Percentiles rank a stretch among this genome's conserved stretches.
Conservation (phyloP, 2,113 vertebrate species). For the Carollia perspicillata region DNA sequence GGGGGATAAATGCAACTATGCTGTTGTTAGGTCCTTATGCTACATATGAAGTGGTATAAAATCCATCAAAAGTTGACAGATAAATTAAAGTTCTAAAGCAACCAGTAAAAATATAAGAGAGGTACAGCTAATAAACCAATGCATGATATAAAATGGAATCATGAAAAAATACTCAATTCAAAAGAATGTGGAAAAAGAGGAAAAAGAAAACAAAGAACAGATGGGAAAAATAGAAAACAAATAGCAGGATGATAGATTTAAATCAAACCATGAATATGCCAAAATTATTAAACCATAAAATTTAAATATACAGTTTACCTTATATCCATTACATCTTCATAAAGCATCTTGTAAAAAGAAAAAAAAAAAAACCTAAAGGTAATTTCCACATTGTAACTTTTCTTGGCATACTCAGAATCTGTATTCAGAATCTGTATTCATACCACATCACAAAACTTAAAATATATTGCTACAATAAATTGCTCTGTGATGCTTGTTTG, state of each 20-base stretch:
- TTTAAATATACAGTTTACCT: not conserved
- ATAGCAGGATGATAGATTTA: not conserved
- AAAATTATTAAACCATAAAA: not conserved
- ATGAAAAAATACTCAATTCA: not conserved
- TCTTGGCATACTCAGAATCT: not conserved
- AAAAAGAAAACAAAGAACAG: not conserved
- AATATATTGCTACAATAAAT: conserved; percentile 14
- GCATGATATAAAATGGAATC: not conserved
- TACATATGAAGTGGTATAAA: not conserved
- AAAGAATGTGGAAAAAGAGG: not conserved
- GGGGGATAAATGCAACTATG: not conserved
- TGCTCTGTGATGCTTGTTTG: not conserved
- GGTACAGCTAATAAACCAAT: not conserved
- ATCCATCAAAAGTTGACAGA: not conserved
- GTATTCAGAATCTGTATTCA: not conserved
- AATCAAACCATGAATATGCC: not conserved
- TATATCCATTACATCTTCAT: not conserved
- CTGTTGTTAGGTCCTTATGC: not conserved
- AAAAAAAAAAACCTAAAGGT: not conserved
- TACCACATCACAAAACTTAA: not conserved
- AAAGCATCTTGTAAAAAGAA: not conserved
- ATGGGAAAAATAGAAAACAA: not conserved
- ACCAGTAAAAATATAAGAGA: not conserved
- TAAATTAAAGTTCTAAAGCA: not conserved
- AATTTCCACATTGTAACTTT: not conserved